Evolutionary conservation across 2,797 vertebrate species (phyloP).

Genomic region (Emydoidea blandingii): DNA sequence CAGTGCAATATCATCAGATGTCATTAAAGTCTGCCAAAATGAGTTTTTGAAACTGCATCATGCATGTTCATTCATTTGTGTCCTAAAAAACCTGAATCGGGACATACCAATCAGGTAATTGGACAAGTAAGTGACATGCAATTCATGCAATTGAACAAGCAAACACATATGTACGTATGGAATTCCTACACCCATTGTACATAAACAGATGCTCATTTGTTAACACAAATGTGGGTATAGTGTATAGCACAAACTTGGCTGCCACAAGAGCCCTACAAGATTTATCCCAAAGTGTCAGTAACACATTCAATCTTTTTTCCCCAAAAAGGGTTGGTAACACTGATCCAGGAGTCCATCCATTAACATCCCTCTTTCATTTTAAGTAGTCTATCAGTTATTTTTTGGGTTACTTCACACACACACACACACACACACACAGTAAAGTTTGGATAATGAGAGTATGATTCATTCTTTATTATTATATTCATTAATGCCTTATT

Average conservation of each 20-base stretch:
- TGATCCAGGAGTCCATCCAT: not conserved
- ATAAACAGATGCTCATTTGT: not conserved
- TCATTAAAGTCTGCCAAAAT: not conserved
- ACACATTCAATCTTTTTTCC: not conserved
- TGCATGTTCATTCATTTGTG: rapidly evolving
- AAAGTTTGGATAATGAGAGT: not conserved
- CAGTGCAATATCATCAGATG: not conserved
- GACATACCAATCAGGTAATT: not conserved
- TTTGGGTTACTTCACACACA: not conserved
- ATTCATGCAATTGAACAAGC: not conserved
- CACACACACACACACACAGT: not conserved
- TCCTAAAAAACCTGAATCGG: not conserved
- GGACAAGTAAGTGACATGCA: not conserved
- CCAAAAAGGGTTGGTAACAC: not conserved
- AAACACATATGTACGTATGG: not conserved
- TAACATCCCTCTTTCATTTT: not conserved
- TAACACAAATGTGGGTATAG: not conserved
- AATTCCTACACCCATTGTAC: not conserved
- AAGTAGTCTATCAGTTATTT: not conserved
- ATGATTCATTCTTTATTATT: not conserved
- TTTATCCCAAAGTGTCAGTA: not conserved
- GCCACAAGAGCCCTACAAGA: not conserved
- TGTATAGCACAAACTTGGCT: not conserved
- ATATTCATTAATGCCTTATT: not conserved
- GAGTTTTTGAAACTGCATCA: rapidly evolving